Conservation (phyloP, 2,888 invertebrate genomes). For the Tachina grossa region DNA sequence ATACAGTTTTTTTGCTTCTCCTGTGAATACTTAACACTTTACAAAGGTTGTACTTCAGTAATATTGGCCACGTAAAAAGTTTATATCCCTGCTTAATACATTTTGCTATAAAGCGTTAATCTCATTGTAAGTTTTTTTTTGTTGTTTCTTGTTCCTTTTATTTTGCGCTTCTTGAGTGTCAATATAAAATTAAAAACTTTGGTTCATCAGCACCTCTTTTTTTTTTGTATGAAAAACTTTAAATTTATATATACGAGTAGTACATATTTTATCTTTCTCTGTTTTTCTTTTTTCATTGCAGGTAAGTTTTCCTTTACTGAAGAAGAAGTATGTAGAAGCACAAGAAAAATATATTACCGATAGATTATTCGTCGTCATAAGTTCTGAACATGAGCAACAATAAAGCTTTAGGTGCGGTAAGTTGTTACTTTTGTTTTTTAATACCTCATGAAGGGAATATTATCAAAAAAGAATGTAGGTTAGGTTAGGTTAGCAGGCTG, state of each 20-base stretch:
- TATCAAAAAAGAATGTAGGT: no score
- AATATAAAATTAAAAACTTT: conserved; percentile 55
- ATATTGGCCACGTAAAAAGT: conserved; percentile 13
- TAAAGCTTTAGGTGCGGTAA: conserved; percentile 47
- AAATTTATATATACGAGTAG: conserved; percentile 17
- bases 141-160: background rate
- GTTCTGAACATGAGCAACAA: background rate
- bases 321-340: background rate
- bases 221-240: conserved; percentile 27
- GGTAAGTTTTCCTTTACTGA: conserved; percentile 53
- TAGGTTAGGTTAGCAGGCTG: no score
- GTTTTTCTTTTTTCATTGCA: conserved; percentile 47
- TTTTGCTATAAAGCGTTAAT: conserved; percentile 9
- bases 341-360: background rate
- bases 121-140: conserved; percentile 6
- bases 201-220: conserved; percentile 30
- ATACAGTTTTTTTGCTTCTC: background rate
- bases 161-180: conserved; percentile 2
- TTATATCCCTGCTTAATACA: background rate
- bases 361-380: conserved; percentile 44
- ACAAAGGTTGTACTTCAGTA: background rate
- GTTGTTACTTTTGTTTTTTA: conserved; percentile 3
- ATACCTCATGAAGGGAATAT: background rate
- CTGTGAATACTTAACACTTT: conserved; percentile 14
- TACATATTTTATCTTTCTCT: conserved; percentile 3